Evolutionary conservation across 35 echinoderm and acorn worm genomes (phyloP), one percentile per base, ranked within the genome.

Genomic region (Chiridota heheva): DNA sequence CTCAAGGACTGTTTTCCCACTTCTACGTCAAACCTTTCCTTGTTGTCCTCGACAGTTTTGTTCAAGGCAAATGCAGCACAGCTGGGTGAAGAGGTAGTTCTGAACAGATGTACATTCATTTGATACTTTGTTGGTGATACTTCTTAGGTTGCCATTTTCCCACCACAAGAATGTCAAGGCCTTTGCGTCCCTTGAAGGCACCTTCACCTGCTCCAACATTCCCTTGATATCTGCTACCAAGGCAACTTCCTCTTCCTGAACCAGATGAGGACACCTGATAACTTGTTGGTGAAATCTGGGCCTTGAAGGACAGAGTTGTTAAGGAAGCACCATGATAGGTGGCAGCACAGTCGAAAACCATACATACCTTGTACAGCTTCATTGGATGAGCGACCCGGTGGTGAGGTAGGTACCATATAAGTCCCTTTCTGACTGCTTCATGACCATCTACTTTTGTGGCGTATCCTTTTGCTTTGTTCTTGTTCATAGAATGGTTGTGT

Each of bases 151-250:
- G 4, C 79, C 85, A 59, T 70, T 36, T 41, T 73, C 27, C 90
- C 90, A 88, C 90, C 90, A 92, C 0, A 91, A 67, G 51, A 91
- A 91, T 61, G 73, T 67, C 47, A 91, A 33, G 17, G 62, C 7
- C 16, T 87, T 69, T 44, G 22, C 64, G 66, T 87, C 67, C 20
- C 46, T 34, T 4, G 70, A 37, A 13, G 36, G 10, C 4, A 82
- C 83, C 15, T 79, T 38, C 18, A 91, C 44, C 64, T 91, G 89
- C 18, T 86, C 73, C 63, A 86, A 86, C 82, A 91, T 86, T 4
- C 44, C 56, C 45, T 91, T 40, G 18, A 81, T 53, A 17, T 91
- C 82, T 36, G 71, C 63, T 18, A 56, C 46, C 12, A 91, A 2
- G 18, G 89, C 82, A 3, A 91, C 41, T 31, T 17, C 2, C 36